phyloP scores from a whole-genome alignment of 2,113 vertebrate genomes.

The Sisor rabdophorus region DNA sequence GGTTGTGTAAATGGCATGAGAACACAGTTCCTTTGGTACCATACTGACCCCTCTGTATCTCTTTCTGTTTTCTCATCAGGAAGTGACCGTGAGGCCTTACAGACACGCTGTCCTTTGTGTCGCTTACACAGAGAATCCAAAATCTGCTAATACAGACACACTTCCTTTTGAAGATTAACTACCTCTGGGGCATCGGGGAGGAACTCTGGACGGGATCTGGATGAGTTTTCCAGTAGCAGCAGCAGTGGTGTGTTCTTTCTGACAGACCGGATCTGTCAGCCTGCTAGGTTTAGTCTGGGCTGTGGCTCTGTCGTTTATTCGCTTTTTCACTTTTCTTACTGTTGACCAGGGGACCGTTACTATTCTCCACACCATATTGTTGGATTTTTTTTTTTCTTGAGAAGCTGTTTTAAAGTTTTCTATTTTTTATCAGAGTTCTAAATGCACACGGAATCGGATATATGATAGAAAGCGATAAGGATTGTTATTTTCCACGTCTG shows the following conservation, averaged over 20 bases:
- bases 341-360: slow-evolving; percentile 84
- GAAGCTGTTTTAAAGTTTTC: slow-evolving; percentile 63
- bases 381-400: slow-evolving; percentile 42
- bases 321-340: slow-evolving; percentile 69
- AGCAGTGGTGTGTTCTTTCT: slow-evolving; percentile 43
- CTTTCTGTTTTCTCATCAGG: slow-evolving; percentile 67
- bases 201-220: slow-evolving; percentile 67
- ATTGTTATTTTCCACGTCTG: slow-evolving; percentile 30
- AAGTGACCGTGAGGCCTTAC: slow-evolving; percentile 99
- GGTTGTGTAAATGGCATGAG: slow-evolving; percentile 5
- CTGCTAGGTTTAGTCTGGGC: slow-evolving; percentile 59
- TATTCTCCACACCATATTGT: slow-evolving; percentile 43
- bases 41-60: slow-evolving; percentile 55
- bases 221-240: slow-evolving; percentile 58
- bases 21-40: slow-evolving; percentile 62
- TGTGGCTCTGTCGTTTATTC: slow-evolving; percentile 60
- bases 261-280: slow-evolving; percentile 89
- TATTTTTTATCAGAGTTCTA: slow-evolving; percentile 56
- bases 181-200: slow-evolving; percentile 83
- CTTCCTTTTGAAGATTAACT: slow-evolving; percentile 80
- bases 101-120: slow-evolving; percentile 81
- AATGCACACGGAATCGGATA: background rate
- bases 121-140: slow-evolving; percentile 69
- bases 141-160: slow-evolving; percentile 81
- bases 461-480: slow-evolving; percentile 40